phyloP scores from a whole-genome alignment of 2,797 vertebrate species.

The Tamandua tetradactyla region DNA sequence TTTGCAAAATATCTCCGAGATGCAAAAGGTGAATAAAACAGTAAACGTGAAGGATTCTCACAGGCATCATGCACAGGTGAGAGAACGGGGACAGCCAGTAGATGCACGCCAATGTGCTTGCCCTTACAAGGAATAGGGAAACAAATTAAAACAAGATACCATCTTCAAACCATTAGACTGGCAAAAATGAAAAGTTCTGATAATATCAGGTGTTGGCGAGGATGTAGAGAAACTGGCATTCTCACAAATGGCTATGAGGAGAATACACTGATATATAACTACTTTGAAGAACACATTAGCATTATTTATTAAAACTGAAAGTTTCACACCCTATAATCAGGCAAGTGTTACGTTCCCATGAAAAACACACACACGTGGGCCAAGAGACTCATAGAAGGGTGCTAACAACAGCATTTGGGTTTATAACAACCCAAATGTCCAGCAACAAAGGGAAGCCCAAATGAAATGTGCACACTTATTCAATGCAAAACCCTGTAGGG shows the following conservation, averaged over 20 bases:
- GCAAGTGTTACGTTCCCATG: constrained; percentile 48
- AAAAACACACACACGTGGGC: constrained; percentile 8
- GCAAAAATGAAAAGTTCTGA: constrained; percentile 2
- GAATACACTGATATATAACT: background rate
- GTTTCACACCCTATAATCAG: constrained; percentile 42
- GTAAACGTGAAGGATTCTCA: background rate
- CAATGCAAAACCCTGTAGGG: background rate
- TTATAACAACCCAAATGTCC: background rate
- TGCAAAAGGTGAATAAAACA: background rate
- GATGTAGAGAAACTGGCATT: background rate
- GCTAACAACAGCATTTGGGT: background rate
- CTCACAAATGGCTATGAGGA: background rate
- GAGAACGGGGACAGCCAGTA: background rate
- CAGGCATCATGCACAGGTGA: background rate
- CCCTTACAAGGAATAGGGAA: background rate
- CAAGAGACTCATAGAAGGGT: background rate
- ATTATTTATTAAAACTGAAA: constrained; percentile 69
- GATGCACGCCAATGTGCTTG: background rate
- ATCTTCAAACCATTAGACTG: background rate
- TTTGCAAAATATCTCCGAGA: background rate
- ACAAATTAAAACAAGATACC: constrained; percentile 15
- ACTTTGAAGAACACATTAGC: constrained; percentile 60
- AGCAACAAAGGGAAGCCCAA: background rate
- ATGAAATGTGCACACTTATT: background rate
- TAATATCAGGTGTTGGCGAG: background rate